Percentiles rank a stretch among this genome's conserved stretches.
These are phyloP conservation scores for Acleris sparsana DNA, from an alignment of 2,888 invertebrate genomes.

Conservation along the genomic window DNA sequence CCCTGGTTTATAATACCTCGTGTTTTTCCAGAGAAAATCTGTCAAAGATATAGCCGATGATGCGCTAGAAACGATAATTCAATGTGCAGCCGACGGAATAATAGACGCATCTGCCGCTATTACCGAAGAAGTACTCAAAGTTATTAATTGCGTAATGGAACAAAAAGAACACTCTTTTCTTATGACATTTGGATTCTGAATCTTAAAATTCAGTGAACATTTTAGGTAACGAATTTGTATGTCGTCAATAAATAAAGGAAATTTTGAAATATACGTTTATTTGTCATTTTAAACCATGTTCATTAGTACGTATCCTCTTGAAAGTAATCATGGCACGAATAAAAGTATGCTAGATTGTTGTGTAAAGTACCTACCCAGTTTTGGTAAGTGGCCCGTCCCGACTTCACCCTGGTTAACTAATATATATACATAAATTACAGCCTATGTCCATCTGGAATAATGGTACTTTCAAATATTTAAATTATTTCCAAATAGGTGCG, in stretches of 20 bases:
- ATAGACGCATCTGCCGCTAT: conserved; percentile 49
- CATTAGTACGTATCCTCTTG: neutral
- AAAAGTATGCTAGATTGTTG: neutral
- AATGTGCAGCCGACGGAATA: conserved; percentile 54
- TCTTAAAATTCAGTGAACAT: neutral
- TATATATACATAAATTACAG: neutral
- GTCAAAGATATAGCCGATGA: conserved; percentile 49
- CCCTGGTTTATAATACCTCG: neutral
- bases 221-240: neutral
- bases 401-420: too few relatives aligned
- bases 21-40: conserved; percentile 48
- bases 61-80: conserved; percentile 47
- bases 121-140: conserved; percentile 46
- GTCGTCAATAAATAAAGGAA: neutral
- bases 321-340: neutral
- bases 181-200: neutral
- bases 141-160: conserved; percentile 48
- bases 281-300: neutral
- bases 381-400: neutral
- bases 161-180: conserved; percentile 38
- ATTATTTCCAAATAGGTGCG: too few relatives aligned
- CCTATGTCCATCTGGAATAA: neutral
- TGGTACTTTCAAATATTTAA: neutral
- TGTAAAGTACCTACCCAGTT: too few relatives aligned
- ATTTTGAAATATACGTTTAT: neutral